A percentile compares a stretch with the other conserved stretches of the same genome.
Conservation (phyloP, 2,797 vertebrate genomes). For the Graptemys geographica region DNA sequence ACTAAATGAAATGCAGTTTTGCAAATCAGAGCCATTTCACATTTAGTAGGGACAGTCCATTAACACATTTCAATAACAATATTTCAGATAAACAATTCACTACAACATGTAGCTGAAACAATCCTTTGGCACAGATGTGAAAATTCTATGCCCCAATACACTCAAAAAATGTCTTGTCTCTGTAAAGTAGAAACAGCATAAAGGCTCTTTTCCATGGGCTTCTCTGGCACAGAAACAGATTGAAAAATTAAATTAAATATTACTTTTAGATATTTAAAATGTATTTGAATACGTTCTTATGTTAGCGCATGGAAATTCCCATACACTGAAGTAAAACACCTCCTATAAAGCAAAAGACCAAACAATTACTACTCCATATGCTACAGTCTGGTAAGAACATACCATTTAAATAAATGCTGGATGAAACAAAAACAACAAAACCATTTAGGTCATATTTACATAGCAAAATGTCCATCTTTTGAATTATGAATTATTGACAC, state of each 20-base stretch:
- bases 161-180: neutral
- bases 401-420: neutral
- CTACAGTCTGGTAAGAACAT: neutral
- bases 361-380: neutral
- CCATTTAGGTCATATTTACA: neutral
- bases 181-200: neutral
- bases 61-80: neutral
- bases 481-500: neutral
- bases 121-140: neutral
- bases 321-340: neutral
- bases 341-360: neutral
- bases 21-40: neutral
- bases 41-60: neutral
- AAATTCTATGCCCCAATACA: neutral
- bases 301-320: neutral
- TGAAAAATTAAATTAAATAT: neutral
- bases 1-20: constrained; percentile 10
- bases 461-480: neutral
- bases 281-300: neutral
- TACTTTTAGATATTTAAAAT: neutral
- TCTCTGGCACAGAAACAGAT: neutral
- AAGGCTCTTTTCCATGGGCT: neutral
- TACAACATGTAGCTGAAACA: neutral
- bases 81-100: neutral
- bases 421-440: neutral